Evolutionary conservation across 2,113 vertebrate genomes (phyloP), one percentile per base, ranked within the genome.

Genomic region (Eudyptes chrysolophus): DNA sequence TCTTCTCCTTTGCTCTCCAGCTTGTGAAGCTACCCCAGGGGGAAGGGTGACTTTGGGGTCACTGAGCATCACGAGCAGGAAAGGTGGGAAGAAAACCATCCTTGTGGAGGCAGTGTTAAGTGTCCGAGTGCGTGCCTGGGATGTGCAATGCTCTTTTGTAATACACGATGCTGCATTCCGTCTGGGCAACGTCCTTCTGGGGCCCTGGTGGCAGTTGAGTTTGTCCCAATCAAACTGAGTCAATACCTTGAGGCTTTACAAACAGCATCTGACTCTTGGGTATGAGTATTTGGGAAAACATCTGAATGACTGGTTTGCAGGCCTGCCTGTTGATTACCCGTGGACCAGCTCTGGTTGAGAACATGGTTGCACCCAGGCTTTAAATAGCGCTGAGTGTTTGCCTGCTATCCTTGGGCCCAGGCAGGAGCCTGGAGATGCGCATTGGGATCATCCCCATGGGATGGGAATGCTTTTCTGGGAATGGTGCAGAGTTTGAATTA

Each of bases 101-200:
- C 30, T 42, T 42, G 0, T 36, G 20, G 44, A 84, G 49, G 40
- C 22, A 40, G 13, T 46, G 26, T 36, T 48, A 54, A 40, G 54
- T 16, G 38, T 68, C 52, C 0, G 0, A 61, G 36, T 1, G 1
- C 1, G 2, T 36, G 77, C 34, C 42, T 55, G 55, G 42, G 65
- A 48, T 9, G 2, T 14, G 27, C 18, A 16, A 0, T 54, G 34
- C 51, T 65, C 44, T 68, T 64, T 55, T 82, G 30, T 64, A 27
- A 18, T 16, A 40, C 7, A 0, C 2, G 57, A 9, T 70, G 48
- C 36, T 80, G 21, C 20, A 6, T 81, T 94, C 2, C 2, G 0
- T 22, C 2, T 4, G 10, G 49, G 10, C 24, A 49, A 0, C 0
- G 3, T 89, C 46, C 60, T 90, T 54, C 51, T 62, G 54, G 36